Conservation (phyloP, 2,113 vertebrate genomes). For the Bettongia penicillata region DNA sequence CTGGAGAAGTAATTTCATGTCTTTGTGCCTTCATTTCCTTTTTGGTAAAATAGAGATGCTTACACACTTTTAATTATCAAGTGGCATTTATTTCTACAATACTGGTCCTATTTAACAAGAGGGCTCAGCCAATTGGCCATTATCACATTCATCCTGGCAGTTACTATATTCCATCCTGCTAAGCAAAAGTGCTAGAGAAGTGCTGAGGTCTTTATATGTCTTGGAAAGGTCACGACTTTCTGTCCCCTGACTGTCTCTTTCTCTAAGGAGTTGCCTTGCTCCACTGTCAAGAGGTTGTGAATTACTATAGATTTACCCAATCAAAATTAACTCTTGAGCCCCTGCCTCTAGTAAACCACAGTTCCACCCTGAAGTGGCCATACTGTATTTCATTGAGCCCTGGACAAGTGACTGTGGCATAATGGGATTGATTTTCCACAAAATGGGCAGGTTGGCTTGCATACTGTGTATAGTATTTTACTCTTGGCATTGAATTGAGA, state of each 20-base stretch:
- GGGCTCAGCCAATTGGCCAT: background rate
- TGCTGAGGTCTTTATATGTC: background rate
- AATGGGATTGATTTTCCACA: background rate
- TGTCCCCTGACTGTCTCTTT: background rate
- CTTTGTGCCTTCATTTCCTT: no score
- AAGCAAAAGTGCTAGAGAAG: background rate
- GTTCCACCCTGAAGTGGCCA: background rate
- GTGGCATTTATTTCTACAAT: background rate
- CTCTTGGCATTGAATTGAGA: background rate
- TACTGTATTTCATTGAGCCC: background rate
- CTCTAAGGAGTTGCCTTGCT: background rate
- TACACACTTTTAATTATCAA: background rate
- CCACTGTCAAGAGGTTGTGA: background rate
- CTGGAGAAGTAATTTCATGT: background rate
- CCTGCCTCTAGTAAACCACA: background rate
- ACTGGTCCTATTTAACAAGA: background rate
- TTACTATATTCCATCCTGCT: background rate
- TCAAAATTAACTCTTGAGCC: background rate
- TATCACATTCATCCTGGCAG: background rate
- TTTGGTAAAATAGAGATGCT: background rate
- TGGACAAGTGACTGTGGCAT: background rate
- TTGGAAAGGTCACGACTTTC: background rate
- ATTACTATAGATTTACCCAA: background rate
- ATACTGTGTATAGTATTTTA: background rate
- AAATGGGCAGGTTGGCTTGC: background rate